A percentile compares a stretch with the other conserved stretches of the same genome.
Conservation (phyloP, 2,797 vertebrate species). For the Sebastes glaucus region DNA sequence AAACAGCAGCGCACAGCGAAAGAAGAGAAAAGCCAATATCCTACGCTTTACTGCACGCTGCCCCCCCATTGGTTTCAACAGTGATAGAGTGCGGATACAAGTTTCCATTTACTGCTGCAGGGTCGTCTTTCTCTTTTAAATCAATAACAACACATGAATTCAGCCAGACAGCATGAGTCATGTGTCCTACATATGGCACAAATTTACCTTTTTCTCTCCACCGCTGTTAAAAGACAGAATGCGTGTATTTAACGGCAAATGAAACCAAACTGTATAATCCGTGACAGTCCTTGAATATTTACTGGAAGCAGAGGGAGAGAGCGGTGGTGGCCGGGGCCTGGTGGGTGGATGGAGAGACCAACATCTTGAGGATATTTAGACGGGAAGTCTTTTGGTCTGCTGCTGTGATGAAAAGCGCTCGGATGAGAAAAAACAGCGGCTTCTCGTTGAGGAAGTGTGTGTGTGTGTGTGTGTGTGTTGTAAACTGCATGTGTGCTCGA, state of each 20-base stretch:
- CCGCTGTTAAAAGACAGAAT: constrained; percentile 1
- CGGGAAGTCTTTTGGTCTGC: constrained; percentile 36
- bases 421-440: constrained; percentile 27
- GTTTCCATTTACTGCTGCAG: constrained; percentile 58
- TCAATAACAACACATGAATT: constrained; percentile 51
- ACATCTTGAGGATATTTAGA: constrained; percentile 63
- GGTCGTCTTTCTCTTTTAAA: constrained; percentile 40
- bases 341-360: constrained; percentile 55
- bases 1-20: constrained; percentile 14
- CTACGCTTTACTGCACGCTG: constrained; percentile 26
- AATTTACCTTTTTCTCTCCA: constrained; percentile 13
- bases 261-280: constrained; percentile 23
- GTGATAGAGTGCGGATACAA: constrained; percentile 44
- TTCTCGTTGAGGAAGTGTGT: constrained; percentile 3
- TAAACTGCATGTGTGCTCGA: background rate
- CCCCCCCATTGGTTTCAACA: constrained; percentile 30
- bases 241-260: constrained; percentile 28
- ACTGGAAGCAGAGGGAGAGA: constrained; percentile 20
- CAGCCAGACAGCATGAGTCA: constrained; percentile 31
- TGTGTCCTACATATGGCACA: constrained; percentile 35
- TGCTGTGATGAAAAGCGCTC: constrained; percentile 43
- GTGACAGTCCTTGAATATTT: constrained; percentile 37
- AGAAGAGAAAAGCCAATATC: constrained; percentile 46
- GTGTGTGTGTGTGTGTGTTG: background rate
- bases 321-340: constrained; percentile 9